A percentile compares a stretch with the other conserved stretches of the same genome.
phyloP scores from a whole-genome alignment of 2,113 vertebrate genomes.

The Dendrocopos noguchii region DNA sequence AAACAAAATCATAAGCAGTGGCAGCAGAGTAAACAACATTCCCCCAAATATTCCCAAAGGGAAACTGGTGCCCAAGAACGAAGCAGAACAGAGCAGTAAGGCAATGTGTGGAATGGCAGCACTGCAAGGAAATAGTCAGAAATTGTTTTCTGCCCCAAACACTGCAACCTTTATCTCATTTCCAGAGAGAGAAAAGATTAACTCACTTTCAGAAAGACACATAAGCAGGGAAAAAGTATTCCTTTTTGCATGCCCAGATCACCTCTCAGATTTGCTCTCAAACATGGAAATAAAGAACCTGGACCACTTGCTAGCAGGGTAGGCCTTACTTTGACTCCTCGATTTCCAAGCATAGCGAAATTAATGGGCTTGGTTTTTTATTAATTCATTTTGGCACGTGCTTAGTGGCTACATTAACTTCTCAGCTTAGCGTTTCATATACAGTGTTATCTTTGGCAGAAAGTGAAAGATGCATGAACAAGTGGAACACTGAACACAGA shows the following conservation, averaged over 20 bases:
- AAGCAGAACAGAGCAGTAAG: neutral
- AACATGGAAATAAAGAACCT: conserved; percentile 70
- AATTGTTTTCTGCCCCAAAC: conserved; percentile 19
- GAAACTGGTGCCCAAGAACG: neutral
- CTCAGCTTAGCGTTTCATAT: conserved; percentile 57
- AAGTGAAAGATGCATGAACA: conserved; percentile 68
- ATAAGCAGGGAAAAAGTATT: neutral
- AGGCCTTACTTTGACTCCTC: conserved; percentile 46
- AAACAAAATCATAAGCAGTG: conserved; percentile 1
- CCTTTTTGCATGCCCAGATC: neutral
- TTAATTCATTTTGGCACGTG: neutral
- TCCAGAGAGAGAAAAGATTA: conserved; percentile 40
- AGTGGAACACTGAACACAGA: conserved; percentile 48
- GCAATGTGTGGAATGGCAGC: conserved; percentile 2
- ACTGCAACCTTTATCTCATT: neutral
- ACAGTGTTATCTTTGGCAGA: conserved; percentile 64
- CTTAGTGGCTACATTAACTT: conserved; percentile 18
- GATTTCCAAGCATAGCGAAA: conserved; percentile 47
- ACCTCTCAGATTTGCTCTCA: conserved; percentile 19
- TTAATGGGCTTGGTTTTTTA: neutral
- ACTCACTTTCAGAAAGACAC: neutral
- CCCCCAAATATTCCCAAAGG: conserved; percentile 5
- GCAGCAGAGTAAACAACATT: conserved; percentile 30
- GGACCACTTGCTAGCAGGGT: conserved; percentile 49
- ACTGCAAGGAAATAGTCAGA: neutral